Evolutionary conservation across 2,113 vertebrate species (phyloP), one percentile per base, ranked within the genome.

Genomic region (Elephas maximus): DNA sequence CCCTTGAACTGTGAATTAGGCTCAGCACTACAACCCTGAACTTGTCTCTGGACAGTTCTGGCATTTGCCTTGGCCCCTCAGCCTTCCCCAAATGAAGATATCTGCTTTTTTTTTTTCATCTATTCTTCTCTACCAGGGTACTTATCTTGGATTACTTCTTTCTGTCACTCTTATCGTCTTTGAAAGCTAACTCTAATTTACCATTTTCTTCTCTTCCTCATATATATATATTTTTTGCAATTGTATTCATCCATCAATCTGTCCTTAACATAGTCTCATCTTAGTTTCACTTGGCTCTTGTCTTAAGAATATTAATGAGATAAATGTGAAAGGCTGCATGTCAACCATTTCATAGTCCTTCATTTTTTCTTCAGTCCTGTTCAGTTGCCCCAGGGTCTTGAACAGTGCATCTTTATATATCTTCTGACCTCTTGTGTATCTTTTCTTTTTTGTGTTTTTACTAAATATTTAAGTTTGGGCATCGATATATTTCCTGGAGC

Each of bases 181-280:
- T 97, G 91, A 97, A 95, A 88, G 48, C 23, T 60, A 91, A 88
- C 15, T 79, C 24, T 71, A 93, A 91, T 91, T 86, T 96, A n/a
- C 23, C 41, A 80, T 62, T 76, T 94, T 95, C 44, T 88, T 76
- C 24, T 83, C 30, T 73, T 67, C 81, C 41, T 92, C 37, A 41
- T 88, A 62, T 82, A 93, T 84, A 45, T 88, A 37, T 37, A 37
- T 48, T 88, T 62, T 81, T 77, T 94, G 63, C 28, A 95, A 80
- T 97, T 93, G 88, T 86, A 77, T 62, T 84, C 48, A 89, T 79
- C 81, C 30, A 86, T 88, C 79, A 92, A 33, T 90, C 67, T 86
- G 18, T 74, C 79, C 37, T 80, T 94, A 88, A 87, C 8, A 73
- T 57, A 90, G 48, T 62, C 62, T 79, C 81, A 92, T 69, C 33